A percentile compares a stretch with the other conserved stretches of the same genome.
These are phyloP conservation scores for Spilosoma lubricipeda DNA, from an alignment of 2,888 invertebrate genomes.

Conservation along the genomic window DNA sequence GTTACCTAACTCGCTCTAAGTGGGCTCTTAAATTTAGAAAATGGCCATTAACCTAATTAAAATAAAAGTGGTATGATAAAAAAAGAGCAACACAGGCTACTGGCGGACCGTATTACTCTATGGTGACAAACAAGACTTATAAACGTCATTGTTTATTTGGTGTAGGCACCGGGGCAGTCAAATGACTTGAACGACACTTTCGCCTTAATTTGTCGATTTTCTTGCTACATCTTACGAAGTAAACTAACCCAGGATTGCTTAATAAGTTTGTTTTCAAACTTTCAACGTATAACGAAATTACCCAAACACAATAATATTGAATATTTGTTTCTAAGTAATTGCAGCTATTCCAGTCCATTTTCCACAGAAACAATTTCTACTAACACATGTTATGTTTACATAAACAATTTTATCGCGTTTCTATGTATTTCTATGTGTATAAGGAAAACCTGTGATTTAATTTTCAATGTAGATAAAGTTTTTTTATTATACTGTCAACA, in stretches of 20 bases:
- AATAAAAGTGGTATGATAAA: too few species aligned
- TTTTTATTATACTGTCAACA: background rate
- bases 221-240: background rate
- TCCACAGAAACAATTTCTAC: slow-evolving; percentile 40
- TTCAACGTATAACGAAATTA: background rate
- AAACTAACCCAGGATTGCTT: background rate
- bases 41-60: too few species aligned
- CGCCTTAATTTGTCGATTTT: background rate
- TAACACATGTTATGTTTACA: slow-evolving; percentile 34
- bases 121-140: too few species aligned
- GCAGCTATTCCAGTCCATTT: background rate
- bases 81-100: too few species aligned
- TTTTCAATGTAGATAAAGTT: background rate
- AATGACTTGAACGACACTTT: background rate
- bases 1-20: too few species aligned
- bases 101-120: too few species aligned
- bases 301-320: background rate
- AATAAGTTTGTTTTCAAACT: background rate
- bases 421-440: slow-evolving; percentile 3
- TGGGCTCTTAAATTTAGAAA: too few species aligned
- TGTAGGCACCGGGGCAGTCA: too few species aligned
- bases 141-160: too few species aligned
- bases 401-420: slow-evolving; percentile 35
- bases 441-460: background rate
- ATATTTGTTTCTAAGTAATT: background rate